A percentile compares a stretch with the other conserved stretches of the same genome.
phyloP scores from a whole-genome alignment of 2,888 invertebrate genomes.

The Coremacera marginata region DNA sequence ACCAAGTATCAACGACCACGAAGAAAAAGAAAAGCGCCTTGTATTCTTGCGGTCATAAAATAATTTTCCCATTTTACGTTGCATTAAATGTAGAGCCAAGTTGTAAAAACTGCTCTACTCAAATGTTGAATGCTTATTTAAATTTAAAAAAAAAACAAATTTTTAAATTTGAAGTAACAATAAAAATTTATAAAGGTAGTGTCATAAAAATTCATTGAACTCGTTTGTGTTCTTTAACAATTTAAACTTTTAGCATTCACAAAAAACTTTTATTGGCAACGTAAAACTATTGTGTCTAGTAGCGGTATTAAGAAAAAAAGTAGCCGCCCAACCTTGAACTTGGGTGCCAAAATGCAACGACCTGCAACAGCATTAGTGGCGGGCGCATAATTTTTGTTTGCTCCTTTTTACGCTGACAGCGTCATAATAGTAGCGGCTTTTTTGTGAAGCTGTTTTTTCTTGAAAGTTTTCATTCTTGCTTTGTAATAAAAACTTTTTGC shows the following conservation, averaged over 20 bases:
- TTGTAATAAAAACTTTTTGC: neutral
- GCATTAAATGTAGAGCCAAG: neutral
- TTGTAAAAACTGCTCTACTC: neutral
- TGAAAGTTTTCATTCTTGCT: neutral
- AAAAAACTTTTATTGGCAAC: slow-evolving; percentile 21
- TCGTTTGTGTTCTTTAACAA: neutral
- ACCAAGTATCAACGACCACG: neutral
- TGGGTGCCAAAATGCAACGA: slow-evolving; percentile 10
- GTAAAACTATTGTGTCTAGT: neutral
- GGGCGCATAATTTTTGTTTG: slow-evolving; percentile 13
- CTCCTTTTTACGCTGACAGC: slow-evolving; percentile 12
- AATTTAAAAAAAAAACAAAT: neutral
- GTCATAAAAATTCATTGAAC: slow-evolving; percentile 10
- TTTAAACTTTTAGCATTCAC: no score
- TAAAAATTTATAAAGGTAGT: no score
- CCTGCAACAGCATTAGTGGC: slow-evolving; percentile 15
- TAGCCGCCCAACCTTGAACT: slow-evolving; percentile 1
- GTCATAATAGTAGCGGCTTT: neutral
- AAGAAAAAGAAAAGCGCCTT: neutral
- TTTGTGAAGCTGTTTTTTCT: neutral
- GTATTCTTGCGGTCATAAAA: neutral
- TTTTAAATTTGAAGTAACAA: no score
- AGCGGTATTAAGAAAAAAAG: neutral
- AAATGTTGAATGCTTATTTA: neutral
- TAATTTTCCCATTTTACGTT: slow-evolving; percentile 17